These are phyloP conservation scores for Chloebia gouldiae DNA, from an alignment of 2,113 vertebrate species.

Conservation along the genomic window DNA sequence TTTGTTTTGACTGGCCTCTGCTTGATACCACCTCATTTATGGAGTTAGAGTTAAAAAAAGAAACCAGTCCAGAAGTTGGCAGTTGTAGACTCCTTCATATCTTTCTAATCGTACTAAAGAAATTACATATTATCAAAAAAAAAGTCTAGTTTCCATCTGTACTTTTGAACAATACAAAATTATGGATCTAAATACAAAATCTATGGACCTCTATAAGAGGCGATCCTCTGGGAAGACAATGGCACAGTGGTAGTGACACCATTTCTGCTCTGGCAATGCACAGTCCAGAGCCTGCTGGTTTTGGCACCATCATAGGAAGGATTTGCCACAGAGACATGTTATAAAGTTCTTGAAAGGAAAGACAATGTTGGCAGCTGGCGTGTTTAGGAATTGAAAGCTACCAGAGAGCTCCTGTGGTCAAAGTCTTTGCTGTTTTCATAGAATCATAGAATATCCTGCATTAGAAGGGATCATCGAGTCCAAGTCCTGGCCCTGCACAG, in stretches of 20 bases:
- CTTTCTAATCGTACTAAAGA: not conserved
- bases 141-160: not conserved
- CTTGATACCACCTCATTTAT: not conserved
- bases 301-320: not conserved
- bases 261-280: not conserved
- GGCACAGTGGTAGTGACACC: not conserved
- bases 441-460: not conserved
- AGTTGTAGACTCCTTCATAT: not conserved
- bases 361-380: not conserved
- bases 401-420: not conserved
- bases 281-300: not conserved
- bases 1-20: not conserved
- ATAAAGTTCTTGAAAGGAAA: not conserved
- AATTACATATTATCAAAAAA: not conserved
- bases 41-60: not conserved
- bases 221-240: not conserved
- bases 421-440: not conserved
- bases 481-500: not conserved
- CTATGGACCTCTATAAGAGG: not conserved
- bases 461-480: fast-evolving
- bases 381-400: not conserved
- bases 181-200: no score
- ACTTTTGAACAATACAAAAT: not conserved
- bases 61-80: not conserved
- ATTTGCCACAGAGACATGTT: not conserved